Percentiles rank a stretch among this genome's conserved stretches.
Conservation (phyloP, 1,140 invertebrate genomes). For the Cherax quadricarinatus region DNA sequence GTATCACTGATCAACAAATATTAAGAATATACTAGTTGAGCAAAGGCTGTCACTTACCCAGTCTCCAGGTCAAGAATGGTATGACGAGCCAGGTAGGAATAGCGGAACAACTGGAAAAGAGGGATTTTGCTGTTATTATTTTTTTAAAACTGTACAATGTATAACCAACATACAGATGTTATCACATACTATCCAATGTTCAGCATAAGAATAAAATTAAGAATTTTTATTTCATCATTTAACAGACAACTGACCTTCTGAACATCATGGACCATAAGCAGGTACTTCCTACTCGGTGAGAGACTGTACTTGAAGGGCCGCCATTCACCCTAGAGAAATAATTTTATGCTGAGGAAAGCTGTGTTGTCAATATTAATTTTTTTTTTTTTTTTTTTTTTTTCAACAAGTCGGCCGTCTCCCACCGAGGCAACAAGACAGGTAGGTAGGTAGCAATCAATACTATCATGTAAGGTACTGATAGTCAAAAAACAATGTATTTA, state of each 20-base stretch:
- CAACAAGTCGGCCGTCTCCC: too few relatives aligned
- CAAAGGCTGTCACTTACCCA: constrained; percentile 76
- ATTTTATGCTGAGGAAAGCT: background rate
- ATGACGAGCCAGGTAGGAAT: constrained; percentile 80
- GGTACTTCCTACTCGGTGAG: constrained; percentile 79
- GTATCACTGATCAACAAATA: too few relatives aligned
- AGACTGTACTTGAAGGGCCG: constrained; percentile 78
- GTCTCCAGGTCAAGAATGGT: constrained; percentile 80
- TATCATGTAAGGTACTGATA: too few relatives aligned
- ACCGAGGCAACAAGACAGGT: too few relatives aligned
- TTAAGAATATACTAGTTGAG: too few relatives aligned
- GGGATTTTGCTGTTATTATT: background rate
- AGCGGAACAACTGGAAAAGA: constrained; percentile 80
- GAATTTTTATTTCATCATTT: too few relatives aligned
- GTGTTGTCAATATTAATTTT: background rate
- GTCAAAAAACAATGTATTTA: too few relatives aligned
- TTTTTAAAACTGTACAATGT: too few relatives aligned
- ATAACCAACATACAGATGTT: too few relatives aligned
- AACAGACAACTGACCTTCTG: constrained; percentile 77
- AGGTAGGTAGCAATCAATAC: too few relatives aligned
- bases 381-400: background rate
- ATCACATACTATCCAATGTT: too few relatives aligned
- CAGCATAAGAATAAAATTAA: too few relatives aligned
- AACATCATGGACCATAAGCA: constrained; percentile 78
- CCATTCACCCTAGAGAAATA: constrained; percentile 75